Evolutionary conservation across 2,113 vertebrate genomes (phyloP).

Genomic region (Lepidothrix coronata): DNA sequence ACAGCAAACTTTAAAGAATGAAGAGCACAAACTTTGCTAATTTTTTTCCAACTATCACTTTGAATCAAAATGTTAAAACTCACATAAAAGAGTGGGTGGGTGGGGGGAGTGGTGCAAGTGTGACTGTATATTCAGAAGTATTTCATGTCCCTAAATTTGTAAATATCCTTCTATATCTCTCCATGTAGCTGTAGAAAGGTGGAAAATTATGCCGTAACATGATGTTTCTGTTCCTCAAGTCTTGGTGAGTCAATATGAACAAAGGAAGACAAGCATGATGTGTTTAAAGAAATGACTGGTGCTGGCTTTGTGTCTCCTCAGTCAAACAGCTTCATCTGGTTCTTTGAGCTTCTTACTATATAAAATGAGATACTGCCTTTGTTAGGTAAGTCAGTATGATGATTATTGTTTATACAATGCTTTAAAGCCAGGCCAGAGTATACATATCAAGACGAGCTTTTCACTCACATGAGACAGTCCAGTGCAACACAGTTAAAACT

Average conservation of each 20-base stretch:
- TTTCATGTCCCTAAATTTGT: not conserved
- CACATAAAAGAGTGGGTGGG: not conserved
- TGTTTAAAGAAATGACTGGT: slow-evolving; percentile 62
- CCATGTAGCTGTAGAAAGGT: not conserved
- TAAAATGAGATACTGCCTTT: slow-evolving; percentile 42
- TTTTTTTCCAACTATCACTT: not conserved
- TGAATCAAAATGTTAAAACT: not conserved
- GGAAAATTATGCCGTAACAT: not conserved
- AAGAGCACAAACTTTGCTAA: not conserved
- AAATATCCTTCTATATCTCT: not conserved
- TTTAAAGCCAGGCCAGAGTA: slow-evolving; percentile 9
- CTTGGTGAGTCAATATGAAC: slow-evolving; percentile 40
- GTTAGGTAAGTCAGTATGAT: not conserved
- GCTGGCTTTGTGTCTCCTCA: slow-evolving; percentile 29
- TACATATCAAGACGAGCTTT: slow-evolving; percentile 14
- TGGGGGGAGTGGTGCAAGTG: not conserved
- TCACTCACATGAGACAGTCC: not conserved
- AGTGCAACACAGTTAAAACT: not conserved
- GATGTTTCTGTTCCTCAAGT: slow-evolving; percentile 32
- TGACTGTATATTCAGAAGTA: not conserved
- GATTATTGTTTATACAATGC: slow-evolving; percentile 47
- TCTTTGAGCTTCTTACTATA: slow-evolving; percentile 41
- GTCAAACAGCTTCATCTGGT: slow-evolving; percentile 58
- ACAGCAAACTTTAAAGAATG: not conserved
- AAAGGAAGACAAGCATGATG: slow-evolving; percentile 42